Evolutionary conservation across 2,888 invertebrate genomes (phyloP).

Genomic region (Callosobruchus maculatus): DNA sequence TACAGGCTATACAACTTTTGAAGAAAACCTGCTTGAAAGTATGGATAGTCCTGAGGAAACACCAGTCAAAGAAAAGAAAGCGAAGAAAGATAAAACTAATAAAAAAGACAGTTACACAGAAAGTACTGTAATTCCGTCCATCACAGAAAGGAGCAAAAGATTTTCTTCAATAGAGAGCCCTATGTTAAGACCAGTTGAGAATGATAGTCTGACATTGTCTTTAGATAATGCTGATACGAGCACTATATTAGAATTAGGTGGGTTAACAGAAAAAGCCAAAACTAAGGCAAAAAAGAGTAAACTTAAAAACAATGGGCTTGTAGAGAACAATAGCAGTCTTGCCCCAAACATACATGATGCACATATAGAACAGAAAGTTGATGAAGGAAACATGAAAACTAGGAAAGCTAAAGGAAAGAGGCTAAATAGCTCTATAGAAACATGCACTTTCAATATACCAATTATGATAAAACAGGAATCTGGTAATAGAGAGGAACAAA

Average conservation of each 20-base stretch:
- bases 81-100: background rate
- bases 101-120: background rate
- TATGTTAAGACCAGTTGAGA: background rate
- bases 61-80: background rate
- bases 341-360: background rate
- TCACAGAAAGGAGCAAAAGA: background rate
- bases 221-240: background rate
- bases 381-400: background rate
- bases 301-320: background rate
- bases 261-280: background rate
- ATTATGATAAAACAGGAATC: background rate
- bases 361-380: background rate
- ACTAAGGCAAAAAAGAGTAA: background rate
- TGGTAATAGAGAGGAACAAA: background rate
- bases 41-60: background rate
- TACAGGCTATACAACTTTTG: background rate
- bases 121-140: background rate
- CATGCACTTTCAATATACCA: background rate
- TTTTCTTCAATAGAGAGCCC: background rate
- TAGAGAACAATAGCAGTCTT: background rate
- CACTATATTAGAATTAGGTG: background rate
- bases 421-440: background rate
- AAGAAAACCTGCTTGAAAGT: background rate
- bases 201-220: background rate
- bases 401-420: background rate